Percentiles rank a stretch among this genome's conserved stretches.
These are phyloP conservation scores for Antechinus flavipes DNA, from an alignment of 2,113 vertebrate species.

Conservation along the genomic window DNA sequence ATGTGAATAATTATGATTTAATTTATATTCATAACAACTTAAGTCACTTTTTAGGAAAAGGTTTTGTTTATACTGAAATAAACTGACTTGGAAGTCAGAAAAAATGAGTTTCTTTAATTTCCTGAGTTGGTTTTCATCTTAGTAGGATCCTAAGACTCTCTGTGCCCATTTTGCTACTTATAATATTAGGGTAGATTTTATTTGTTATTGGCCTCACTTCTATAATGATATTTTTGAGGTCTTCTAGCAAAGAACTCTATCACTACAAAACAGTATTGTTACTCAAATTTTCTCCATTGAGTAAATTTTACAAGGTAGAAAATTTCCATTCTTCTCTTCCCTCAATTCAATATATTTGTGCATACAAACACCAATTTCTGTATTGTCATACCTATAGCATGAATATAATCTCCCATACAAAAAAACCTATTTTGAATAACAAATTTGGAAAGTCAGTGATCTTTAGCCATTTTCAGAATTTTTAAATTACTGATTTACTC, in stretches of 20 bases:
- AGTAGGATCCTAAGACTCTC: not conserved
- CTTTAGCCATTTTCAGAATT: slow-evolving; percentile 62
- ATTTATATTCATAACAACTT: not conserved
- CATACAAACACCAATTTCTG: not conserved
- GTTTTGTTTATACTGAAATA: not conserved
- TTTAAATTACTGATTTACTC: slow-evolving; percentile 58
- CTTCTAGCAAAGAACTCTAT: not conserved
- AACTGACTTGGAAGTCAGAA: slow-evolving; percentile 1
- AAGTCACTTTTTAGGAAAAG: slow-evolving; percentile 36
- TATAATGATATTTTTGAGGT: not conserved
- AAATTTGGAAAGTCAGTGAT: slow-evolving; percentile 60
- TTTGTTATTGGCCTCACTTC: slow-evolving; percentile 7
- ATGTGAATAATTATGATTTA: not conserved
- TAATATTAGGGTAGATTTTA: slow-evolving; percentile 26
- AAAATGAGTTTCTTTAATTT: not conserved
- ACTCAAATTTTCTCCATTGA: slow-evolving; percentile 10
- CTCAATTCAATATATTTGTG: not conserved
- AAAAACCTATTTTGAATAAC: not conserved
- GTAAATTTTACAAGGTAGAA: not conserved
- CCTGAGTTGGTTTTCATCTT: not conserved
- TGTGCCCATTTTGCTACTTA: slow-evolving; percentile 2
- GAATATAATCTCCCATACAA: not conserved
- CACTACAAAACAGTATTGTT: not conserved
- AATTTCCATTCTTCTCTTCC: not conserved
- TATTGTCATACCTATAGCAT: not conserved